Evolutionary conservation across 2,888 invertebrate species (phyloP).

Genomic region (Patella depressa): DNA sequence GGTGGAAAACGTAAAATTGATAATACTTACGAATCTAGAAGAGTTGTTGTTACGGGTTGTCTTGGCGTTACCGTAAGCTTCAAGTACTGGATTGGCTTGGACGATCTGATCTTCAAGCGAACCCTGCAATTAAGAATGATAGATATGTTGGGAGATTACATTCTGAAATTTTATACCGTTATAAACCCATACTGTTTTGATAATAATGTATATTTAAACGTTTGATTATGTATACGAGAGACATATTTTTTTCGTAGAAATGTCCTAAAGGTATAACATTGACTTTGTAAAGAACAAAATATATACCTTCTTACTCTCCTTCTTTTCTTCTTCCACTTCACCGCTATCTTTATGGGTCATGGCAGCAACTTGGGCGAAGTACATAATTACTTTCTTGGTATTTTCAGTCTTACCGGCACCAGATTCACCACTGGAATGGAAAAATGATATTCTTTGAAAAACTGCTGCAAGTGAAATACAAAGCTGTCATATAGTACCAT

Average conservation of each 20-base stretch:
- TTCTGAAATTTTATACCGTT: too few species aligned
- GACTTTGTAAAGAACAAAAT: too few species aligned
- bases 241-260: too few species aligned
- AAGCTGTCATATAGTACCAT: too few species aligned
- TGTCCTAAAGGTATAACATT: too few species aligned
- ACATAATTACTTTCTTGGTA: conserved; percentile 99
- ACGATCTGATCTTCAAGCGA: conserved; percentile 99
- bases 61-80: conserved; percentile 56
- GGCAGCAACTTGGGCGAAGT: conserved; percentile 88
- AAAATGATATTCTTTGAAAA: background rate
- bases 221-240: too few species aligned
- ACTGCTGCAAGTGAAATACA: too few species aligned
- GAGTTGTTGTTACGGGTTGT: conserved; percentile 95
- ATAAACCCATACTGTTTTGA: too few species aligned
- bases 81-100: conserved; percentile 85
- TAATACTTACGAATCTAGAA: conserved; percentile 98
- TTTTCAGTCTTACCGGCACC: conserved; percentile 99
- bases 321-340: conserved; percentile 33
- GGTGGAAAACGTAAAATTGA: too few species aligned
- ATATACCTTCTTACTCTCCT: conserved; percentile 85
- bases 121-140: conserved; percentile 72
- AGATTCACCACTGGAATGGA: conserved; percentile 84
- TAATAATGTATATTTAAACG: too few species aligned
- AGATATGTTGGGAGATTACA: too few species aligned
- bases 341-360: conserved; percentile 14